phyloP scores from a whole-genome alignment of 1,140 invertebrate genomes.

The Hermatobates lingyangjiaoensis region DNA sequence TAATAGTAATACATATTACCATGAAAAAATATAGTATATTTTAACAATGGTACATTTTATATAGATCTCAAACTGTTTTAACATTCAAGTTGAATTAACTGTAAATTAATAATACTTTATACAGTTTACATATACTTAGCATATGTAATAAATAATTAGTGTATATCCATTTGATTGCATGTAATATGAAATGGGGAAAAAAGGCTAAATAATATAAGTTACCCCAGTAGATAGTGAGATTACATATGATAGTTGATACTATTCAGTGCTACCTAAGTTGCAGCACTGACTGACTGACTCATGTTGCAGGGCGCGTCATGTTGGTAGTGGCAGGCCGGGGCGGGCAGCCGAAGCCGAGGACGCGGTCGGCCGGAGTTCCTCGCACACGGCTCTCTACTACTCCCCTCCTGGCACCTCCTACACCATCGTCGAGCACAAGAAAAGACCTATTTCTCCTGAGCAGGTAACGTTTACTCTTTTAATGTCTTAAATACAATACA shows the following conservation, averaged over 20 bases:
- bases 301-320: constrained; percentile 7
- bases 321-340: constrained; percentile 2
- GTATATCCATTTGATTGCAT: neutral
- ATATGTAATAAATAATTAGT: neutral
- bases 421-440: constrained; percentile 54
- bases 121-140: no score
- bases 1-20: no score
- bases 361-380: constrained; percentile 22
- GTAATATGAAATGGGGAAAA: no score
- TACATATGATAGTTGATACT: neutral
- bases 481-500: no score
- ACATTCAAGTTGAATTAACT: no score
- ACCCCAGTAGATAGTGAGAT: neutral
- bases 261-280: neutral
- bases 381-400: constrained; percentile 25
- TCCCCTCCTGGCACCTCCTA: constrained; percentile 53
- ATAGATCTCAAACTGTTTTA: no score
- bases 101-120: no score
- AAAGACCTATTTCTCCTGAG: constrained; percentile 21
- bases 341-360: constrained; percentile 28
- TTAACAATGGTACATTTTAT: no score
- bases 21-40: no score
- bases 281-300: neutral
- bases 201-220: neutral
- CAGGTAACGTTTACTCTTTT: constrained; percentile 11